Evolutionary conservation across 2,797 vertebrate genomes (phyloP).

Genomic region (Chrosomus eos): DNA sequence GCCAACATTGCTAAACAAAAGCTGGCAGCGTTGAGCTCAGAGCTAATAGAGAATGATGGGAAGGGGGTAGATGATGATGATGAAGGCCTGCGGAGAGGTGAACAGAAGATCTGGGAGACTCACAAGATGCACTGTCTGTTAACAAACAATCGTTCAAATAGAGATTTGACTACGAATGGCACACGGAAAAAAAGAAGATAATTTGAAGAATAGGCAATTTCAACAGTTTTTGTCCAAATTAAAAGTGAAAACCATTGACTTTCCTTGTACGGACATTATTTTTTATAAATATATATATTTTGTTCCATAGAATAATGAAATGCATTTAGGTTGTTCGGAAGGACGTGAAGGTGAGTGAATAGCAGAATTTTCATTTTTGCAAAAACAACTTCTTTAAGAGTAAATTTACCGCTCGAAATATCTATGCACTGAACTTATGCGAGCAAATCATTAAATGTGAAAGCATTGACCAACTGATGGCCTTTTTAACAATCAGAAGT

Average conservation of each 20-base stretch:
- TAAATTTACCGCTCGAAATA: background rate
- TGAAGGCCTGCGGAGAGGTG: constrained; percentile 2
- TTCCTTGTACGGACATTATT: background rate
- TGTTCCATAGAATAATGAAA: background rate
- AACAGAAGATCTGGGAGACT: constrained; percentile 2
- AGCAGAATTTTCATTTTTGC: background rate
- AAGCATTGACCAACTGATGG: constrained; percentile 54
- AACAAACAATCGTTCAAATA: background rate
- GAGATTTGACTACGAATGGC: background rate
- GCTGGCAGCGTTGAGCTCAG: constrained; percentile 23
- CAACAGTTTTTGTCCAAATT: background rate
- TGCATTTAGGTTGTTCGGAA: background rate
- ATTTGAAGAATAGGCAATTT: background rate
- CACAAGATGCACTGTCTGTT: constrained; percentile 9
- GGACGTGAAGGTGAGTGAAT: background rate
- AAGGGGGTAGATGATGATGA: constrained; percentile 32
- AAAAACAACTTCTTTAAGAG: background rate
- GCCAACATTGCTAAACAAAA: constrained; percentile 40
- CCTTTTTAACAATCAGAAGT: constrained; percentile 57
- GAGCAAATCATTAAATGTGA: constrained; percentile 1
- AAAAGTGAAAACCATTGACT: background rate
- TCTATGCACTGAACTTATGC: background rate
- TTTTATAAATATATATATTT: no score
- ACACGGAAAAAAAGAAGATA: background rate
- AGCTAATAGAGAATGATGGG: constrained; percentile 24